Evolutionary conservation across 2,888 invertebrate genomes (phyloP).

Genomic region (Lamellibrachia satsuma): DNA sequence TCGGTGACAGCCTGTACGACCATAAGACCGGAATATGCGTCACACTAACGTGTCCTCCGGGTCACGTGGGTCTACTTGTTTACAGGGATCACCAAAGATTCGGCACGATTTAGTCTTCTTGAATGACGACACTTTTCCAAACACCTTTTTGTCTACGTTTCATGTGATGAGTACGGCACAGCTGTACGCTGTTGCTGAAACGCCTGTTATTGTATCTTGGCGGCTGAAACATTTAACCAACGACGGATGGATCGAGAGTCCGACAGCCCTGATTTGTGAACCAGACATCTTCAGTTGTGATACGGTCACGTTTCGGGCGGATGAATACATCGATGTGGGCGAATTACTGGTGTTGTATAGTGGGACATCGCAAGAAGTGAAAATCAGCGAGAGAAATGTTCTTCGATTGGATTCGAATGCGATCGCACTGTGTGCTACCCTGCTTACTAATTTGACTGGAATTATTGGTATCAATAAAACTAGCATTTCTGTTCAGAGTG

Average conservation of each 20-base stretch:
- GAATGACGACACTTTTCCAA: neutral
- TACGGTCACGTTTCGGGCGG: neutral
- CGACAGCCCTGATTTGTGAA: neutral
- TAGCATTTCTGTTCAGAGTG: neutral
- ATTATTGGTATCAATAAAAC: neutral
- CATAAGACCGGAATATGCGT: too few species aligned
- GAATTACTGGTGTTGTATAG: neutral
- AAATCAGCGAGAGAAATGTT: neutral
- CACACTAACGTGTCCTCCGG: too few species aligned
- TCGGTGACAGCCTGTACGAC: too few species aligned
- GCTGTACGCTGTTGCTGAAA: neutral
- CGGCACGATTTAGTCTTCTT: neutral
- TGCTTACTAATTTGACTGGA: neutral
- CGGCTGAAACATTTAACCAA: neutral
- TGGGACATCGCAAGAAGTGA: neutral
- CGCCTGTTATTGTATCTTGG: neutral
- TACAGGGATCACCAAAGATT: neutral
- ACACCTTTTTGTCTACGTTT: neutral
- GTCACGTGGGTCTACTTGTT: neutral
- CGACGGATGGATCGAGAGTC: neutral
- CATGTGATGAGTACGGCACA: neutral
- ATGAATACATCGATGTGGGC: neutral
- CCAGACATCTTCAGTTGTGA: neutral
- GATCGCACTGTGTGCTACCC: neutral
- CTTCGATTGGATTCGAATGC: neutral